Base-by-base conservation (phyloP, 92 coral and sea anemone genomes). In the Nematostella vectensis region DNA sequence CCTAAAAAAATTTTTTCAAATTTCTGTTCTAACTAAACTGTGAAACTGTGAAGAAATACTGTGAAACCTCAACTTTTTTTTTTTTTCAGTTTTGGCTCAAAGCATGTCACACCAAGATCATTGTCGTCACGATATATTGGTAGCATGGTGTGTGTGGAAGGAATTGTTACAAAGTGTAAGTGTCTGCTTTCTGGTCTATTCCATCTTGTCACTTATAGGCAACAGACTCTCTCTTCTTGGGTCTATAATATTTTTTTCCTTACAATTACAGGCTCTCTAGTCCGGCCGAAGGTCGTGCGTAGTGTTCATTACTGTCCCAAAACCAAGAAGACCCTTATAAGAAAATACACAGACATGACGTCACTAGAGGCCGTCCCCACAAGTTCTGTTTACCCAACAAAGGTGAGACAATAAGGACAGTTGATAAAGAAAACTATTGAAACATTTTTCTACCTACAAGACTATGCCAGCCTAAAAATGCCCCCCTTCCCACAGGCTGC, bases 221-320 rank as follows among this genome's bases (percentile, higher is more conserved):
- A 6, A 15, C 6, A 6, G 15, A 6, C 40, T 15, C 40, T 33
- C 8, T 33, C 8, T 33, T 33, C 15, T 33, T 6, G 6, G 6
- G 40, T 33, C 15, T 15, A 6, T 33, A 33, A 33, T 33, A 33
- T 33, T 45, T 36, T 36, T 8, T 8, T 36, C 15, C 23, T 19
- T 45, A 45, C 9, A 4, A 9, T 19, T 45, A 9, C 36, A 89
- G 96, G 96, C 31, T 91, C 98, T 1, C 62, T 91, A 30, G 98
- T 91, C 38, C 58, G 98, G 38, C 98, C 98, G 0, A 91, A 91
- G 43, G 98, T 91, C 48, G 98, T 91, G 2, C 83, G 96, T 20
- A 91, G 98, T 70, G 96, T 86, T 11, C 98, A 91, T 47, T 91
- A 91, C 74, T 91, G 98, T 21, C 98, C 98, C 0, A 88, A 86